A percentile compares a stretch with the other conserved stretches of the same genome.
Evolutionary conservation across 2,113 vertebrate species (phyloP).

Genomic region (Festucalex cinctus): DNA sequence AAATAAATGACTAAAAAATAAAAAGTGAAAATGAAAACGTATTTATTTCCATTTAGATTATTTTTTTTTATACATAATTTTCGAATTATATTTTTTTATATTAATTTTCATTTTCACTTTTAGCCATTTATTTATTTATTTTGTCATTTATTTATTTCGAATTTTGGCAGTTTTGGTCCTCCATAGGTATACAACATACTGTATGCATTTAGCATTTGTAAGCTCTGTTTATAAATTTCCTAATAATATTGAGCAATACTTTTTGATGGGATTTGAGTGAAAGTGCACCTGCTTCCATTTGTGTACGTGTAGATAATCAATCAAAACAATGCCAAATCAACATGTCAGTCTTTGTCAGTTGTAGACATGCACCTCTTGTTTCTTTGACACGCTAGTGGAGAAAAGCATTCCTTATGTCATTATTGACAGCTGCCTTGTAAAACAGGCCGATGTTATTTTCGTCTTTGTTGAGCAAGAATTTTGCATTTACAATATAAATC

Average conservation of each 20-base stretch:
- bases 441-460: conserved; percentile 22
- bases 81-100: no score
- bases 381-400: conserved; percentile 50
- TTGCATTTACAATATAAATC: not conserved
- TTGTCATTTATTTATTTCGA: no score
- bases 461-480: conserved; percentile 12
- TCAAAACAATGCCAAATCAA: not conserved
- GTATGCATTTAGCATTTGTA: not conserved
- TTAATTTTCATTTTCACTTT: no score
- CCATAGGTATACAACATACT: not conserved
- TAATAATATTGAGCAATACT: not conserved
- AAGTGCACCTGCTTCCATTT: not conserved
- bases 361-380: conserved; percentile 37
- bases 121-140: no score
- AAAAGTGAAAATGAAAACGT: no score
- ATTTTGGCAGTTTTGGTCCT: no score
- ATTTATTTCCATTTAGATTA: no score
- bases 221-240: not conserved
- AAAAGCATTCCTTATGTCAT: conserved; percentile 71
- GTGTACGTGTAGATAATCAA: not conserved
- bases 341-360: conserved; percentile 1
- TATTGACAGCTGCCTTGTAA: conserved; percentile 52
- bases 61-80: no score
- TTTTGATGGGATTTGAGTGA: not conserved
- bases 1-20: no score